Base-by-base conservation (phyloP, 2,797 vertebrate genomes). In the Hoplostethus atlanticus region DNA sequence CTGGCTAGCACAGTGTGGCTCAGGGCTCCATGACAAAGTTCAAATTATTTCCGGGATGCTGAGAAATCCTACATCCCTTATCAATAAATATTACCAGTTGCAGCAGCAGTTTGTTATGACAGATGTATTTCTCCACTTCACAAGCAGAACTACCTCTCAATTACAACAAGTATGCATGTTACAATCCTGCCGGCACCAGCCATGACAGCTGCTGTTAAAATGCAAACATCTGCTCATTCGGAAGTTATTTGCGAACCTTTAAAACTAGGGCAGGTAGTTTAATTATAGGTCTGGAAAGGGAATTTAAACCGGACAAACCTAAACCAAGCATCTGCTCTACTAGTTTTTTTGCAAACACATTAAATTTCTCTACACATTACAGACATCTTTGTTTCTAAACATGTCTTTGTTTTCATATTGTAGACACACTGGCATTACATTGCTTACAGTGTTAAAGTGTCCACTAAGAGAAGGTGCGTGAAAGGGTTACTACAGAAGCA, bases 141-240 rank as follows among this genome's bases (percentile, higher is more conserved):
- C 87, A 86, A 91, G 89, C 86, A 85, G 85, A 92, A 85, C 86
- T 90, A 87, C 81, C 82, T 90, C 85, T 91, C 87, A 89, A 77
- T 91, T 93, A 91, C 85, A 73, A 79, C 74, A 79, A 84, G 71
- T 76, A 76, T 81, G 81, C 76, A 80, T 81, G 84, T 85, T 86
- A 86, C 71, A 74, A 84, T 75, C 78, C 79, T 80, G 78, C 79
- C 77, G 70, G 84, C 76, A 65, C 59, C 75, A 28, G 80, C 71
- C 79, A 77, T 84, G 87, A 91, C 89, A 93, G 91, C 87, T 93
- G 88, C 89, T 83, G 77, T 89, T 87, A 86, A 93, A 92, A 93
- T 84, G 82, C 86, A 89, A 92, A 93, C 91, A 94, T 93, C 91
- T 94, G 90, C 88, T 94, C 83, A 89, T 84, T 90, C 79, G 82